Conservation (phyloP, 2,797 vertebrate species). For the Gephyroberyx darwinii region DNA sequence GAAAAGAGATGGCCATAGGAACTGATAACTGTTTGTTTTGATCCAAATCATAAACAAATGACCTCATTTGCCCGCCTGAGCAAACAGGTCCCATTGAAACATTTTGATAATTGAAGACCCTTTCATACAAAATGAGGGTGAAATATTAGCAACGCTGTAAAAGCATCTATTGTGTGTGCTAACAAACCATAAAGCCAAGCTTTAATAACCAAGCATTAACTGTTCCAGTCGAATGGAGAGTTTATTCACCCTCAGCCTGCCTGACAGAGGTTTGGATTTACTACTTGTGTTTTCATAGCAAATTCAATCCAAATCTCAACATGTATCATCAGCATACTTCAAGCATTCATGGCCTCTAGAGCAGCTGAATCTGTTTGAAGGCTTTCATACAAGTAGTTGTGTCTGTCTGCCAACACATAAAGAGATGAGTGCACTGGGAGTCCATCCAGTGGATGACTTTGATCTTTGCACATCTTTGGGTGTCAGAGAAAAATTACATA, state of each 20-base stretch:
- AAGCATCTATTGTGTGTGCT: conserved; percentile 66
- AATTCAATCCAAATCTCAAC: conserved; percentile 62
- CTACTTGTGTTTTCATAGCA: conserved; percentile 62
- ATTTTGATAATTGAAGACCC: conserved; percentile 51
- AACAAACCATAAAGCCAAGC: conserved; percentile 59
- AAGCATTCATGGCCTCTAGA: conserved; percentile 19
- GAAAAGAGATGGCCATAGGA: conserved; percentile 28
- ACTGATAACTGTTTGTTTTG: conserved; percentile 15
- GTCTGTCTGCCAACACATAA: conserved; percentile 26
- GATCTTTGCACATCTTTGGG: conserved; percentile 6
- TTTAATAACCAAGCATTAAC: conserved; percentile 68
- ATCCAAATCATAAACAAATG: conserved; percentile 44
- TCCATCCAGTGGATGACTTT: conserved; percentile 12
- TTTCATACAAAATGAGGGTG: conserved; percentile 48
- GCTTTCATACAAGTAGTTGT: background rate
- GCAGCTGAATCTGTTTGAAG: background rate
- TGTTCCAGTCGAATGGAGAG: conserved; percentile 56
- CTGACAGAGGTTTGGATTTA: conserved; percentile 61
- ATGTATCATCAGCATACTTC: conserved; percentile 40
- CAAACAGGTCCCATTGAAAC: conserved; percentile 30
- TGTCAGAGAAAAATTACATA: conserved; percentile 10
- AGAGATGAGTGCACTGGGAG: conserved; percentile 17
- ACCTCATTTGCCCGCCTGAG: conserved; percentile 33
- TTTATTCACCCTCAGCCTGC: conserved; percentile 44
- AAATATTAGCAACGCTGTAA: conserved; percentile 55